Conservation (phyloP, 2,888 invertebrate genomes). For the Tinea pellionella region DNA sequence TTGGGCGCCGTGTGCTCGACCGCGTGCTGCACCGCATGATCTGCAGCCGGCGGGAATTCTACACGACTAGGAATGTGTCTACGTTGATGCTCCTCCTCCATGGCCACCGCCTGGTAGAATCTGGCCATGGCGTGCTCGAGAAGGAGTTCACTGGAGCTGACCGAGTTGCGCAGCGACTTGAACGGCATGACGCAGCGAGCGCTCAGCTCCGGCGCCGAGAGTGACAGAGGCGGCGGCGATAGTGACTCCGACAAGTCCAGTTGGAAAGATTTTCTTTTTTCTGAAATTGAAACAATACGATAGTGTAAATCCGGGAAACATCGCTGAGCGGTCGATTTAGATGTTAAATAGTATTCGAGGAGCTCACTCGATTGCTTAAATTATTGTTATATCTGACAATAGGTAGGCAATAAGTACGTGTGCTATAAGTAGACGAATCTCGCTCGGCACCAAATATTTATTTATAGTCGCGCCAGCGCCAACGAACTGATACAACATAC, state of each 20-base stretch:
- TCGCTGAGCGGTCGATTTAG: too few species aligned
- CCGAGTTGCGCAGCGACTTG: slow-evolving; percentile 76
- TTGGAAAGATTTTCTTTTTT: slow-evolving; percentile 70
- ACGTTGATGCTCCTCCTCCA: slow-evolving; percentile 74
- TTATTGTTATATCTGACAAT: neutral
- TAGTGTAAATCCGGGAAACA: too few species aligned
- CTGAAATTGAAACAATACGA: slow-evolving; percentile 26
- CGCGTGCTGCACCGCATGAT: slow-evolving; percentile 20
- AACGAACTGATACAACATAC: neutral
- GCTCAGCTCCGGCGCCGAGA: slow-evolving; percentile 84
- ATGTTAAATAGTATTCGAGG: too few species aligned
- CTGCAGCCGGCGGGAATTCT: slow-evolving; percentile 11
- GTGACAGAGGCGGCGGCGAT: slow-evolving; percentile 82
- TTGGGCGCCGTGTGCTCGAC: slow-evolving; percentile 26
- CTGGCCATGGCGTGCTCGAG: slow-evolving; percentile 86
- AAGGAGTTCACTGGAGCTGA: slow-evolving; percentile 85
- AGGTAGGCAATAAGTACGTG: neutral
- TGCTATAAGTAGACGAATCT: neutral
- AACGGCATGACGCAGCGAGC: slow-evolving; percentile 54
- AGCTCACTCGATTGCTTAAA: too few species aligned
- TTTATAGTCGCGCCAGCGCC: neutral
- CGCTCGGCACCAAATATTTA: neutral
- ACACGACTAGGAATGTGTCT: neutral
- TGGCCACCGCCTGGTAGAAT: slow-evolving; percentile 81
- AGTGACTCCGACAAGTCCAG: slow-evolving; percentile 75